These are phyloP conservation scores for Drosophila yakuba DNA, from an alignment of 1,140 invertebrate genomes.

Conservation along the genomic window DNA sequence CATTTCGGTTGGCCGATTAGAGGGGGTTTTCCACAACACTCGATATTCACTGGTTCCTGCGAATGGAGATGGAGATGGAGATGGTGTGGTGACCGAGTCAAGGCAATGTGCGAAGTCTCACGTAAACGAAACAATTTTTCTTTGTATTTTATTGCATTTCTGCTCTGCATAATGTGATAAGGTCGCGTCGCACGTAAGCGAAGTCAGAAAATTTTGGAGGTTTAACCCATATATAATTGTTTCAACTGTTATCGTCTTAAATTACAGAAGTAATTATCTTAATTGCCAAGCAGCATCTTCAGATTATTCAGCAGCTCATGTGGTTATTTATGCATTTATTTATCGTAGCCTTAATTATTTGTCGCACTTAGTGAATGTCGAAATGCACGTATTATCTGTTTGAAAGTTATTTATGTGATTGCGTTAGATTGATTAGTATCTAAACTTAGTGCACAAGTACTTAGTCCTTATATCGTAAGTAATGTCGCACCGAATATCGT, in stretches of 20 bases:
- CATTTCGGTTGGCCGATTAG: constrained; percentile 4
- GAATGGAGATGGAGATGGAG: not conserved
- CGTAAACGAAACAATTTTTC: constrained; percentile 46
- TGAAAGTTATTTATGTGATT: not conserved
- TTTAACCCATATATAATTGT: constrained; percentile 7
- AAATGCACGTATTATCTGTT: not conserved
- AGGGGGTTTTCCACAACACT: constrained; percentile 9
- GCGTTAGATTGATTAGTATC: not conserved
- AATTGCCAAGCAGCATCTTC: constrained; percentile 5
- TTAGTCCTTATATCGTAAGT: not conserved
- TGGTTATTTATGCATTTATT: not conserved
- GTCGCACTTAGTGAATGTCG: not conserved
- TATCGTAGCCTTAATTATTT: not conserved
- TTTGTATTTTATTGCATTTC: constrained; percentile 15
- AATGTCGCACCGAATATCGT: not conserved
- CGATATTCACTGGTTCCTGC: not conserved
- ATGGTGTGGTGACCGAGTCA: not conserved
- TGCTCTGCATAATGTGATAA: constrained; percentile 7
- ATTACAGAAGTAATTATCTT: constrained; percentile 12
- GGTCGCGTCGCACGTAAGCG: constrained; percentile 13
- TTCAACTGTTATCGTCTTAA: constrained; percentile 7
- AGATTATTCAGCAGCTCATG: not conserved
- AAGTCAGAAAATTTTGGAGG: constrained; percentile 2
- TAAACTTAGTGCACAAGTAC: not conserved
- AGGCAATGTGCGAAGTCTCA: constrained; percentile 56